phyloP scores from a whole-genome alignment of 2,888 invertebrate genomes.

The Polymixis lichenea region DNA sequence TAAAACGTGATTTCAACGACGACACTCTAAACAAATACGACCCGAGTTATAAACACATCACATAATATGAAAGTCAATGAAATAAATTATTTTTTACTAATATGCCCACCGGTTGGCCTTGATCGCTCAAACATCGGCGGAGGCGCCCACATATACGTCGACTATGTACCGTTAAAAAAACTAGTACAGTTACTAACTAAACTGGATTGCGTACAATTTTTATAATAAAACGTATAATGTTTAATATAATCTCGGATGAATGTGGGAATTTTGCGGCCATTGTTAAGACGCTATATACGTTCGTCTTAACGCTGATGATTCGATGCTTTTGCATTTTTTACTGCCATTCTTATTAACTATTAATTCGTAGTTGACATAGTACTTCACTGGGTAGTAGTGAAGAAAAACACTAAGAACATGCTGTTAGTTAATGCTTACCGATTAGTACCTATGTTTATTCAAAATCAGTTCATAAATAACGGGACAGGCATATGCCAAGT shows the following conservation, averaged over 20 bases:
- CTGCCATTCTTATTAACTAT: neutral
- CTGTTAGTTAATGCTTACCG: neutral
- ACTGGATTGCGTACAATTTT: constrained; percentile 74
- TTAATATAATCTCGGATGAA: constrained; percentile 72
- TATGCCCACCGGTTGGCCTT: constrained; percentile 59
- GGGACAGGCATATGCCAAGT: neutral
- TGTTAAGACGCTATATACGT: constrained; percentile 42
- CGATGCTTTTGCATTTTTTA: constrained; percentile 16
- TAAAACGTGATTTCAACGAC: neutral
- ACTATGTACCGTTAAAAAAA: constrained; percentile 66
- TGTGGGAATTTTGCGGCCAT: constrained; percentile 73
- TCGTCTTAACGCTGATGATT: constrained; percentile 36
- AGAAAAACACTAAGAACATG: neutral
- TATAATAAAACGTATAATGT: constrained; percentile 77
- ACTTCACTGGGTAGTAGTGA: neutral
- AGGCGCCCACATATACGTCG: constrained; percentile 61
- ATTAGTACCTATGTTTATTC: neutral
- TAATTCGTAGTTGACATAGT: constrained; percentile 7
- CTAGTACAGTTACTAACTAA: constrained; percentile 70
- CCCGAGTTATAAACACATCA: constrained; percentile 37
- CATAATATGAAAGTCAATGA: constrained; percentile 60
- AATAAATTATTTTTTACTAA: constrained; percentile 61
- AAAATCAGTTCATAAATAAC: neutral
- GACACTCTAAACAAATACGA: constrained; percentile 27
- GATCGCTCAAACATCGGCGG: constrained; percentile 53